A percentile compares a stretch with the other conserved stretches of the same genome.
Evolutionary conservation across 2,888 invertebrate genomes (phyloP).

Genomic region (Orthonychiurus folsomi): DNA sequence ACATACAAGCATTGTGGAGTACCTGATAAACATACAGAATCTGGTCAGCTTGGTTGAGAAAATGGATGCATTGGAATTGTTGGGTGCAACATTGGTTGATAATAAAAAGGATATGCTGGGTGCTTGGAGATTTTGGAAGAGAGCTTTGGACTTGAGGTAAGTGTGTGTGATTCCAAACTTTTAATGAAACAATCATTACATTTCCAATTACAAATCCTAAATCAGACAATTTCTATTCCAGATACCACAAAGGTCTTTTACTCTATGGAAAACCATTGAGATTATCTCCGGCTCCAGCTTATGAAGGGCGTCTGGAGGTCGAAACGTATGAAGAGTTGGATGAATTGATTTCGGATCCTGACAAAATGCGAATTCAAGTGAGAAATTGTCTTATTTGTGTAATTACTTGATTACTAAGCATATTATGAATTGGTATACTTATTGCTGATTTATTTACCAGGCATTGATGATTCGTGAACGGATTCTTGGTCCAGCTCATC

Average conservation of each 20-base stretch:
- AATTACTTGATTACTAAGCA: background rate
- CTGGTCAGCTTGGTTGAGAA: slow-evolving; percentile 66
- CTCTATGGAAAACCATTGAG: slow-evolving; percentile 65
- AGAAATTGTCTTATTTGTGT: too few relatives aligned
- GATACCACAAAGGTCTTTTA: slow-evolving; percentile 59
- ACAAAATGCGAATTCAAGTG: slow-evolving; percentile 90
- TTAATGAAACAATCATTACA: background rate
- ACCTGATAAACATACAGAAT: slow-evolving; percentile 64
- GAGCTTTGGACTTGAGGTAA: slow-evolving; percentile 79
- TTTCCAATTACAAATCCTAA: slow-evolving; percentile 49
- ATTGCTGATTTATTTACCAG: slow-evolving; percentile 21
- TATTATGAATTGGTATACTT: too few relatives aligned
- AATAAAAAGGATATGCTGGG: slow-evolving; percentile 88
- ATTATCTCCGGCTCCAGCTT: slow-evolving; percentile 64
- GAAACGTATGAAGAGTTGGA: slow-evolving; percentile 67
- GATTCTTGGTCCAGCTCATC: slow-evolving; percentile 87
- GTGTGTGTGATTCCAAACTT: background rate
- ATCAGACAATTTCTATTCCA: slow-evolving; percentile 58
- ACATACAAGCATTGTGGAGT: slow-evolving; percentile 86
- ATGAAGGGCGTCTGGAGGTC: slow-evolving; percentile 79
- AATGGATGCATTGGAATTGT: slow-evolving; percentile 80
- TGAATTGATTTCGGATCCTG: slow-evolving; percentile 82
- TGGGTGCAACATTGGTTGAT: slow-evolving; percentile 94
- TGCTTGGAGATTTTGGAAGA: slow-evolving; percentile 78
- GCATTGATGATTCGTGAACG: slow-evolving; percentile 77